Evolutionary conservation across 2,113 vertebrate species (phyloP).

Genomic region (Aramus guarauna): DNA sequence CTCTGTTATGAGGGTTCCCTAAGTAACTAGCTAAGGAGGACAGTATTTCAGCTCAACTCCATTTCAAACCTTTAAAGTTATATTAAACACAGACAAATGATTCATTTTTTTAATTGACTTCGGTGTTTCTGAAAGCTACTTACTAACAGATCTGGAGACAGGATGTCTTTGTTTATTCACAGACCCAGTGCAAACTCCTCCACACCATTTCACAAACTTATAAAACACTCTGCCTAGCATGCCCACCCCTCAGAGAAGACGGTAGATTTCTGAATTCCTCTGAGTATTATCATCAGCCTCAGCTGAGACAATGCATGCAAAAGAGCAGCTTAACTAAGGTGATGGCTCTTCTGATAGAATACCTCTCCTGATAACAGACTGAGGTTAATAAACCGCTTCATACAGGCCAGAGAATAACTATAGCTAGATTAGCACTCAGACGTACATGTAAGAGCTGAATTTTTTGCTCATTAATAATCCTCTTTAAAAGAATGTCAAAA

Average conservation of each 20-base stretch:
- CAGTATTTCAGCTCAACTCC: neutral
- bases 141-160: conserved; percentile 37
- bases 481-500: neutral
- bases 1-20: neutral
- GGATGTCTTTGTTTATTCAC: conserved; percentile 30
- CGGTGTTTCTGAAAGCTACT: neutral
- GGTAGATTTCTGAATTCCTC: neutral
- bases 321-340: neutral
- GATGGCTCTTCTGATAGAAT: neutral
- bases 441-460: neutral
- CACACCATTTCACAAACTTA: neutral
- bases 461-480: neutral
- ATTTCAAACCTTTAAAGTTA: neutral
- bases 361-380: neutral
- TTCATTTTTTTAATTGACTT: neutral
- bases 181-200: neutral
- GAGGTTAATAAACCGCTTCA: neutral
- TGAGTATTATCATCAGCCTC: neutral
- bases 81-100: neutral
- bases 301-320: neutral
- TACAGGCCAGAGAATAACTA: neutral
- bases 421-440: neutral
- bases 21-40: neutral
- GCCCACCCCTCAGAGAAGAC: neutral
- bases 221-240: neutral